Evolutionary conservation across 2,797 vertebrate species (phyloP), one percentile per base, ranked within the genome.

Genomic region (Takifugu rubripes): DNA sequence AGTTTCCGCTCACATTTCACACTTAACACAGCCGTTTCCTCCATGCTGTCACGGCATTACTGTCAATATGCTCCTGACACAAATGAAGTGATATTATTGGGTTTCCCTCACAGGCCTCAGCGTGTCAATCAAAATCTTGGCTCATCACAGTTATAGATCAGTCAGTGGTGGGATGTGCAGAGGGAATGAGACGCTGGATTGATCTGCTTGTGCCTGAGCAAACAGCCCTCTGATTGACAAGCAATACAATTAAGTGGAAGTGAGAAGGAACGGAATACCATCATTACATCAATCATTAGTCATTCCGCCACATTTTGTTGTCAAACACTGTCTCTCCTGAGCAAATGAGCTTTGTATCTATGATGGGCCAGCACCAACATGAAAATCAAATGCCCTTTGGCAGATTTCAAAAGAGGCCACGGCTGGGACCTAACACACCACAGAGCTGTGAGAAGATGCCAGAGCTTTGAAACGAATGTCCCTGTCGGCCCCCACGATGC

Each of bases 231-330:
- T 85, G 87, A 88, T 70, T 85, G 84, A 83, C 87, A 83, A 66
- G 76, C 61, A 26, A 63, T 74, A 73, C 83, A 87, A 88, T 86
- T 84, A 87, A 80, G 61, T 54, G 50, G 77, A 72, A 77, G 76
- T 51, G n/a, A 64, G 75, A 67, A 53, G 73, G 56, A 75, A 63
- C 68, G 67, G 70, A 79, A 78, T 67, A 68, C 61, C 66, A 27
- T 74, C 75, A 79, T 84, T 81, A 81, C 69, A 82, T 82, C 75
- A 77, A 75, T 84, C 75, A 80, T 65, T 54, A 48, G 61, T 48
- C 47, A 54, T 55, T 69, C 52, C 59, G 49, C 70, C 25, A 29
- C 62, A 63, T 72, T 45, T 57, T 61, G 59, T 61, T 25, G 55
- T 66, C 52, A n/a, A 73, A 82, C 72, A 78, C 66, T 67, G 25